Conservation (phyloP, 2,888 invertebrate species). For the Oconnorella tubifera region DNA sequence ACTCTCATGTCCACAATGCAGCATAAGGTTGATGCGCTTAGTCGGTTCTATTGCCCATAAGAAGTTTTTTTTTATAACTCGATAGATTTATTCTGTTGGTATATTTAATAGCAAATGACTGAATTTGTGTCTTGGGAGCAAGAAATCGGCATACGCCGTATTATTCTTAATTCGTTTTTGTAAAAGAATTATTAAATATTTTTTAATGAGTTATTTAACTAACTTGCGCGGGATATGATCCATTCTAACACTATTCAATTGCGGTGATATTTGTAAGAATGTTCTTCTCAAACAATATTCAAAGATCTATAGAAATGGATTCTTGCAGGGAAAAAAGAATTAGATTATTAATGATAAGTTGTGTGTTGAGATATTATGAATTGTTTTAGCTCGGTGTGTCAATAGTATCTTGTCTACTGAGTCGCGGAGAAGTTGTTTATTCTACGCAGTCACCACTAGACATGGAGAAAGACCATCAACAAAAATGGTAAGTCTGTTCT, state of each 20-base stretch:
- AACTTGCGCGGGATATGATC: no score
- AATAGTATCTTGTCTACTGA: slow-evolving; percentile 27
- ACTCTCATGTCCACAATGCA: slow-evolving; percentile 22
- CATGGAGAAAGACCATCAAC: slow-evolving; percentile 28
- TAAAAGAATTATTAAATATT: not conserved
- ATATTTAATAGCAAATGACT: not conserved
- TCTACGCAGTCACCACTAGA: slow-evolving; percentile 30
- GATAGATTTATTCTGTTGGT: not conserved
- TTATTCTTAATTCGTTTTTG: not conserved
- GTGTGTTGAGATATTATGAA: not conserved
- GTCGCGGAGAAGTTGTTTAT: slow-evolving; percentile 29
- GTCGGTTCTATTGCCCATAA: not conserved
- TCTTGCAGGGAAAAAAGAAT: no score
- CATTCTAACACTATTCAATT: no score
- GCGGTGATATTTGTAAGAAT: no score
- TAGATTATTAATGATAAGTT: no score
- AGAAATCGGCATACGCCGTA: no score
- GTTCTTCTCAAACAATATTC: no score
- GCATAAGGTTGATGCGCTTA: slow-evolving; percentile 23
- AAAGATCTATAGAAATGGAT: no score
- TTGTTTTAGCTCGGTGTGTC: slow-evolving; percentile 31
- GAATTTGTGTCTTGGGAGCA: not conserved
- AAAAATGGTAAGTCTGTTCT: slow-evolving; percentile 23
- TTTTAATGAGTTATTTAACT: no score
- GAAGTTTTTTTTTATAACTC: not conserved